Evolutionary conservation across 2,888 invertebrate species (phyloP), one percentile per base, ranked within the genome.

Genomic region (Syrphus vitripennis): DNA sequence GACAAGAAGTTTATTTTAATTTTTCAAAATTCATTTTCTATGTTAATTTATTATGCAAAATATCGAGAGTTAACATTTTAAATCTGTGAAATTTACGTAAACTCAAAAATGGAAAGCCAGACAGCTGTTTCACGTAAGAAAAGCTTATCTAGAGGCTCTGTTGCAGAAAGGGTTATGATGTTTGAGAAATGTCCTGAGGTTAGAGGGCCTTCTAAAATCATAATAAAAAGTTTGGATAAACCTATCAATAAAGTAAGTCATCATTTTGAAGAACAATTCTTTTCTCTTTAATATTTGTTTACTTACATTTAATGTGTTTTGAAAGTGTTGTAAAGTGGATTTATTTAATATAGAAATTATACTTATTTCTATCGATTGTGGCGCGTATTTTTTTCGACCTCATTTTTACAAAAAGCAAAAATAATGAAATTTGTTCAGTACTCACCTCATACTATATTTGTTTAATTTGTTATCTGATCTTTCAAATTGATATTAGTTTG

Each of bases 131-230:
- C 16, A 19, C 31, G 34, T 1, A 31, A 9, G 2, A 57, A 3
- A 7, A 37, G 3, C 14, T 26, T 74, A 4, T 29, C 45, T 5
- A 74, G 48, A 40, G 80, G 80, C 10, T 80, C 80, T 0, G 80
- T 80, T 14, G 74, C 74, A 2, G 80, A 80, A 31, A 48, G 80
- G 24, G 48, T 80, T 6, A 67, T 80, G 80, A 50, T 80, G 37
- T 80, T 80, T 67, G 80, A 80, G 4, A 80, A 80, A 19, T 67
- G 80, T 10, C 80, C 80, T 6, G 67, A 74, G 16, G 37, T 65
- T 12, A 65, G 57, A 45, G 26, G 26, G n/a, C 4, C 24, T 5
- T 50, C 7, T 6, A 59, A 34, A 40, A 37, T 24, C 16, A 59
- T 31, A 14, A 80, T 31, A 14, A 42, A 34, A 48, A 19, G 4